These are phyloP conservation scores for Parthenolecanium corni DNA, from an alignment of 2,888 invertebrate species.

Conservation along the genomic window DNA sequence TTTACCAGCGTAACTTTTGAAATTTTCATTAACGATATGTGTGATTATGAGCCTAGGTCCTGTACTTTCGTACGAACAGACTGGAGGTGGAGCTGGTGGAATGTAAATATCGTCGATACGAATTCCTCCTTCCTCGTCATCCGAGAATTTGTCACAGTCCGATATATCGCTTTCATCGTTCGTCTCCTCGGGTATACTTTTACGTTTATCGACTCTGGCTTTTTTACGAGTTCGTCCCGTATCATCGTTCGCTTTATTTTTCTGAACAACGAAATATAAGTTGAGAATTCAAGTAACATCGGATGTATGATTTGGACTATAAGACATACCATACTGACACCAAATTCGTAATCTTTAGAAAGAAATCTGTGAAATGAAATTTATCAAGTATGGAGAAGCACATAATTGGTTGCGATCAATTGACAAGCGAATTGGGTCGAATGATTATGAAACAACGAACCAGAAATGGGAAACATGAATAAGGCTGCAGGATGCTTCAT, in stretches of 20 bases:
- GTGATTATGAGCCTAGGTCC: conserved; percentile 78
- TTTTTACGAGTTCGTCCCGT: conserved; percentile 13
- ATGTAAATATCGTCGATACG: conserved; percentile 69
- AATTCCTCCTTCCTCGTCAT: conserved; percentile 46
- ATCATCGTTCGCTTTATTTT: conserved; percentile 7
- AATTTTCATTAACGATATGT: conserved; percentile 81
- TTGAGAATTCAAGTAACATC: no score
- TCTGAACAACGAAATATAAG: conserved; percentile 5
- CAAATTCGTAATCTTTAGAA: no score
- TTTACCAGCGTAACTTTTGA: conserved; percentile 88
- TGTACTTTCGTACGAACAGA: conserved; percentile 54
- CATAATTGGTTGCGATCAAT: no score
- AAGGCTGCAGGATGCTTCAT: no score
- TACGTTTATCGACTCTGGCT: not conserved
- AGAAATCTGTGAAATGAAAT: no score
- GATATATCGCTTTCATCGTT: conserved; percentile 29
- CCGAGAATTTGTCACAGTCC: conserved; percentile 28
- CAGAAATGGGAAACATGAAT: no score
- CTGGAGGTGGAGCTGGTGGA: conserved; percentile 54
- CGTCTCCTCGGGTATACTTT: not conserved
- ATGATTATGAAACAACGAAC: no score
- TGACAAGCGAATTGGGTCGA: no score
- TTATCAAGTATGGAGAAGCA: no score
- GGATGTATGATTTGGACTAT: no score
- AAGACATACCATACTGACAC: no score